A percentile compares a stretch with the other conserved stretches of the same genome.
Conservation (phyloP, 2,888 invertebrate genomes). For the Pharmacophagus antenor region DNA sequence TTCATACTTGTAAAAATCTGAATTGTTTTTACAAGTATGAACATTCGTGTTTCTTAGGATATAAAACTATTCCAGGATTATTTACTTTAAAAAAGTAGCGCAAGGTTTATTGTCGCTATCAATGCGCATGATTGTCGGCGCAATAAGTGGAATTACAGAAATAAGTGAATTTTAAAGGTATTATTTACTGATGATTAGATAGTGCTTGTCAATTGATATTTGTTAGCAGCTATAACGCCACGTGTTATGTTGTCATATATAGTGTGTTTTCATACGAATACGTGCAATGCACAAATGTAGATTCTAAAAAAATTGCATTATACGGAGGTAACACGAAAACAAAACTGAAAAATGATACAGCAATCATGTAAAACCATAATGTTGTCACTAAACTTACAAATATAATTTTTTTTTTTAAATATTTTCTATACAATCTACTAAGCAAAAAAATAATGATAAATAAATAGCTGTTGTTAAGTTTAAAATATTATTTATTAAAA, state of each 20-base stretch:
- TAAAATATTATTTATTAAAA: too few relatives aligned
- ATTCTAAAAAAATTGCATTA: background rate
- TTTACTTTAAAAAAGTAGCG: background rate
- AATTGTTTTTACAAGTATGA: too few relatives aligned
- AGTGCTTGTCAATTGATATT: constrained; percentile 16
- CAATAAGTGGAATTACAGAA: constrained; percentile 5
- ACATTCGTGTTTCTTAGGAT: background rate
- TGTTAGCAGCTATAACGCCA: constrained; percentile 1
- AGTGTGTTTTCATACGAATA: background rate
- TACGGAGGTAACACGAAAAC: background rate
- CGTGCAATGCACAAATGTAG: background rate
- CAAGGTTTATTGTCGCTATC: background rate
- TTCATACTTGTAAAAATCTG: too few relatives aligned
- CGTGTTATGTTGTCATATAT: background rate
- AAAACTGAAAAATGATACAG: too few relatives aligned
- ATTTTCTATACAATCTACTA: too few relatives aligned
- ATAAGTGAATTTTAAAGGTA: constrained; percentile 7
- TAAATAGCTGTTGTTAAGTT: too few relatives aligned
- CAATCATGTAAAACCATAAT: too few relatives aligned
- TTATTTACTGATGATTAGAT: constrained; percentile 20
- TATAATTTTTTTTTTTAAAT: too few relatives aligned
- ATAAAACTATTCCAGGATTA: background rate
- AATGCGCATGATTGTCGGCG: background rate
- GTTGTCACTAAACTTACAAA: too few relatives aligned
- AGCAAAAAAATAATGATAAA: too few relatives aligned